These are phyloP conservation scores for Xanthorhoe spadicearia DNA, from an alignment of 2,888 invertebrate genomes.

Conservation along the genomic window DNA sequence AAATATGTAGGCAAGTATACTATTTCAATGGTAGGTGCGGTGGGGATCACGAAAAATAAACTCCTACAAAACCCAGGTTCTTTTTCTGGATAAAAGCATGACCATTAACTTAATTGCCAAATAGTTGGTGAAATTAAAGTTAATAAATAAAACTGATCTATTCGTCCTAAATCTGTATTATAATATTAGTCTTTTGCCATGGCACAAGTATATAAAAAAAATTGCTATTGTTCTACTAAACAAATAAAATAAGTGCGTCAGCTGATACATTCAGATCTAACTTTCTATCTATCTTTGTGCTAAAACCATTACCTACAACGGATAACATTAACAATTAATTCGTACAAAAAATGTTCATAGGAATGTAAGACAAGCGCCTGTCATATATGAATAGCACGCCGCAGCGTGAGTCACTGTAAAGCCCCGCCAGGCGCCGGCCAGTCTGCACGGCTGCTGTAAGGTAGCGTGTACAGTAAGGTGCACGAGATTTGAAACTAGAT, in stretches of 20 bases:
- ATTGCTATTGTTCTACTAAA: too few species aligned
- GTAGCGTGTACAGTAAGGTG: background rate
- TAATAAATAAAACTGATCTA: too few species aligned
- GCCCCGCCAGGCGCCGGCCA: constrained; percentile 61
- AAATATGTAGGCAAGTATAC: constrained; percentile 45
- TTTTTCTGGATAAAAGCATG: background rate
- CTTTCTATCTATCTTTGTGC: too few species aligned
- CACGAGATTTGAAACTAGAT: background rate
- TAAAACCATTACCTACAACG: too few species aligned
- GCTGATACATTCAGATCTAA: too few species aligned
- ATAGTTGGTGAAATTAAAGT: too few species aligned
- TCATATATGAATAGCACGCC: constrained; percentile 48
- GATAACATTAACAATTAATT: too few species aligned
- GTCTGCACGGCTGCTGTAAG: constrained; percentile 35
- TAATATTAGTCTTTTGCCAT: too few species aligned
- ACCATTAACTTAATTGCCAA: background rate
- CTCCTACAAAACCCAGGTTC: background rate
- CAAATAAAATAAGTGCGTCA: too few species aligned
- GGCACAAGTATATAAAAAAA: too few species aligned
- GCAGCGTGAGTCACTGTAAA: constrained; percentile 76
- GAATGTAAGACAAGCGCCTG: constrained; percentile 52
- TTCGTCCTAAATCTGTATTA: too few species aligned
- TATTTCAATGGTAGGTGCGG: background rate
- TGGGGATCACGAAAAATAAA: background rate
- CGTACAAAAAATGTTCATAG: background rate